phyloP scores from a whole-genome alignment of 2,888 invertebrate species.

The Cheilosia pagana region DNA sequence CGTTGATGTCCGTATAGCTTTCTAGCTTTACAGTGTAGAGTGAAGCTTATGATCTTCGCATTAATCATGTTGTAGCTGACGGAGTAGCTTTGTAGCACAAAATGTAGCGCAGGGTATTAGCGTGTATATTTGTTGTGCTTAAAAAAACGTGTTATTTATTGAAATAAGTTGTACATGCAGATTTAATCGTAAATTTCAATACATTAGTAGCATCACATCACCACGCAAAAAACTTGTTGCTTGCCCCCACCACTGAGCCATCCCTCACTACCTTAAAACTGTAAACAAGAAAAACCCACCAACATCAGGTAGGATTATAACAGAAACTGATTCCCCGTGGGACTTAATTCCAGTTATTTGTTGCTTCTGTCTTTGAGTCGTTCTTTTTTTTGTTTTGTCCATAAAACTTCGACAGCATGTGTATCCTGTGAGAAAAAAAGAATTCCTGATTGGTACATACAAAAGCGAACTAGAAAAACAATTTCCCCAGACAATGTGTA shows the following conservation, averaged over 20 bases:
- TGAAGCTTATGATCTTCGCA: too few species aligned
- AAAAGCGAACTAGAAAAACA: slow-evolving; percentile 24
- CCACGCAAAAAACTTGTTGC: too few species aligned
- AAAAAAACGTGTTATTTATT: too few species aligned
- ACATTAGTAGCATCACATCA: too few species aligned
- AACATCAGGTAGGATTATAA: not conserved
- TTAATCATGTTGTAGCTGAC: too few species aligned
- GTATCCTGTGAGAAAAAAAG: not conserved
- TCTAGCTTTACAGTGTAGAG: too few species aligned
- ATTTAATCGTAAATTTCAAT: too few species aligned
- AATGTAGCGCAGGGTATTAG: too few species aligned
- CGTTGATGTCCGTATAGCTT: too few species aligned
- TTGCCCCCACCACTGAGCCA: not conserved
- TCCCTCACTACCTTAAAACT: not conserved
- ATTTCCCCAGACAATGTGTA: slow-evolving; percentile 38
- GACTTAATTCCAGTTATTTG: slow-evolving; percentile 17
- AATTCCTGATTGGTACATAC: slow-evolving; percentile 34
- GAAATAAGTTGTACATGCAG: too few species aligned
- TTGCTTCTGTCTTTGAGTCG: slow-evolving; percentile 1
- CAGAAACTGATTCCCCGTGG: slow-evolving; percentile 20
- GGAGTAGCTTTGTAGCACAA: too few species aligned
- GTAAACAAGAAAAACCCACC: not conserved
- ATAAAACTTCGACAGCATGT: slow-evolving; percentile 1
- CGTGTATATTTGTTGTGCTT: too few species aligned
- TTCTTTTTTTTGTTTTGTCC: not conserved